Conservation (phyloP, 1,140 invertebrate species). For the Philopotamus ludificatus region DNA sequence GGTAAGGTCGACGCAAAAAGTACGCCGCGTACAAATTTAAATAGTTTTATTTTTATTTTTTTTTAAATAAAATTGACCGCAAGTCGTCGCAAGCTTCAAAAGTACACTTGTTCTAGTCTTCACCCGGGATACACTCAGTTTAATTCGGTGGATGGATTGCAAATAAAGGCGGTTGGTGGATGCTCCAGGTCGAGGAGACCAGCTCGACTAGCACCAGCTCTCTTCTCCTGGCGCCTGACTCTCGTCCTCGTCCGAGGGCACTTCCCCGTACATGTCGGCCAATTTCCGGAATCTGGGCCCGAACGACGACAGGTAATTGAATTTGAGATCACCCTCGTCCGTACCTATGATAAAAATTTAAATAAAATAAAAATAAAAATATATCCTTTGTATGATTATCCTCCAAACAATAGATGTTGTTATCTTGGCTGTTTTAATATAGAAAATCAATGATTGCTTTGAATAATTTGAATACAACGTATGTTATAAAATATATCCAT, state of each 20-base stretch:
- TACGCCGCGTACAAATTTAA: too few species aligned
- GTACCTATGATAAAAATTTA: slow-evolving; percentile 59
- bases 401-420: not conserved
- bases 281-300: slow-evolving; percentile 94
- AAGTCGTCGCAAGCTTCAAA: not conserved
- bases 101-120: slow-evolving; percentile 13
- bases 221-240: slow-evolving; percentile 70
- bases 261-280: slow-evolving; percentile 95
- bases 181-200: slow-evolving; percentile 2
- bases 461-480: too few species aligned
- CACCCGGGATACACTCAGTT: not conserved
- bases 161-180: not conserved
- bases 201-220: slow-evolving; percentile 69
- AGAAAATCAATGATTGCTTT: too few species aligned
- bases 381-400: not conserved
- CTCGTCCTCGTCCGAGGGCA: slow-evolving; percentile 77
- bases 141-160: slow-evolving; percentile 4
- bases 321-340: slow-evolving; percentile 93
- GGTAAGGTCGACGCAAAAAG: too few species aligned
- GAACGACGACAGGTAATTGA: slow-evolving; percentile 95
- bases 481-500: too few species aligned
- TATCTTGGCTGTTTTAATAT: too few species aligned
- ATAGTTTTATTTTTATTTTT: too few species aligned
- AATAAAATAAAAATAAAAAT: not conserved
- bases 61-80: too few species aligned